A percentile compares a stretch with the other conserved stretches of the same genome.
phyloP scores from a whole-genome alignment of 2,113 vertebrate species.

The Mormoops blainvillei region DNA sequence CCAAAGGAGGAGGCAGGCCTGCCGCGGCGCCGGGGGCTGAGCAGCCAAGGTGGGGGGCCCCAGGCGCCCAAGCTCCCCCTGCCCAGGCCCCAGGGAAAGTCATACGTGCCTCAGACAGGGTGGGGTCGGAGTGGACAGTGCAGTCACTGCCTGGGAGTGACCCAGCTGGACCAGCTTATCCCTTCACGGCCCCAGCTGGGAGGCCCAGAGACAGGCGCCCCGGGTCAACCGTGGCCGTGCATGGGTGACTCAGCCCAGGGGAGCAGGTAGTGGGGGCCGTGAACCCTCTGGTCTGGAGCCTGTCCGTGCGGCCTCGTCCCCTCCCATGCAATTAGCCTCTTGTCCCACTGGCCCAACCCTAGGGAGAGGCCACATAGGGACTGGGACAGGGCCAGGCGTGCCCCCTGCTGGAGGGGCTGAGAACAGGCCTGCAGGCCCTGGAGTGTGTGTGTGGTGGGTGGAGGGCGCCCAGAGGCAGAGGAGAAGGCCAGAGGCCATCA shows the following conservation, averaged over 20 bases:
- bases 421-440: neutral
- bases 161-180: neutral
- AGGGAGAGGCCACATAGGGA: neutral
- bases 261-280: neutral
- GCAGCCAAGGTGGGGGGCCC: neutral
- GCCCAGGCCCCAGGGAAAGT: no score
- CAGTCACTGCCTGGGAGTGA: neutral
- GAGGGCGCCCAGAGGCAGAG: no score
- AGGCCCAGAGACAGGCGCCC: neutral
- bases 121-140: neutral
- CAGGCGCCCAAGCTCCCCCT: accelerated
- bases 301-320: neutral
- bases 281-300: neutral
- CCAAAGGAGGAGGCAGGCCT: neutral
- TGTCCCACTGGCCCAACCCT: neutral
- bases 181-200: neutral
- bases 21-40: neutral
- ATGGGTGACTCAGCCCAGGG: neutral
- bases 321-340: neutral
- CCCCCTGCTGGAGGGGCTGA: neutral
- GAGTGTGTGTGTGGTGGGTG: no score
- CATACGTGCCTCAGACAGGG: accelerated
- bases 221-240: neutral
- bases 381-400: neutral
- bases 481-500: neutral